phyloP scores from a whole-genome alignment of 1,140 invertebrate genomes.

The Andrena cerasifolii region DNA sequence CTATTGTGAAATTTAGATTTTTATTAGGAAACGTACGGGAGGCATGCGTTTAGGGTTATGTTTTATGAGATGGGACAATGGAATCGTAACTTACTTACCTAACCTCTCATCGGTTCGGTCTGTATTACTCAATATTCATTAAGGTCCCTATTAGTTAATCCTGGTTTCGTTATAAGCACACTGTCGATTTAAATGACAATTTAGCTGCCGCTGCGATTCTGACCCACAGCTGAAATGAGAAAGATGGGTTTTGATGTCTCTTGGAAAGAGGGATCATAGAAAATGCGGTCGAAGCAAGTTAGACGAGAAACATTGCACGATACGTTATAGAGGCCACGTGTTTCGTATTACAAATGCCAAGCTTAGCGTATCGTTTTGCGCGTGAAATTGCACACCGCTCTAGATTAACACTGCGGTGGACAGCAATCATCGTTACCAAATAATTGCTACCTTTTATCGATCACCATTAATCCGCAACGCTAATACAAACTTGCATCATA shows the following conservation, averaged over 20 bases:
- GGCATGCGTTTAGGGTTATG: too few relatives aligned
- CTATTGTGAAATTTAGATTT: neutral
- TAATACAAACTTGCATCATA: too few relatives aligned
- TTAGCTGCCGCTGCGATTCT: too few relatives aligned
- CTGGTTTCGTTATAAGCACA: neutral
- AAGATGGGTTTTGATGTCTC: too few relatives aligned
- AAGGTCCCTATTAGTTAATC: neutral
- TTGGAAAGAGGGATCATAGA: neutral
- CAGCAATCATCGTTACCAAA: slow-evolving; percentile 4
- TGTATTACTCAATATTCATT: neutral
- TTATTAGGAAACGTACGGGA: neutral
- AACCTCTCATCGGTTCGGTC: neutral
- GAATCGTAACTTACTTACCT: neutral
- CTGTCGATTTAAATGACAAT: too few relatives aligned
- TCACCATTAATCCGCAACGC: neutral
- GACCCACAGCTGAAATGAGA: too few relatives aligned
- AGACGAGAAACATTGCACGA: neutral
- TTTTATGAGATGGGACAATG: neutral
- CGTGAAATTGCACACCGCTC: neutral
- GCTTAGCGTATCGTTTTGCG: neutral
- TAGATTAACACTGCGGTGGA: neutral
- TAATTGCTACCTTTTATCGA: slow-evolving; percentile 11
- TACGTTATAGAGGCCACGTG: neutral
- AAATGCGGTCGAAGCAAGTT: neutral
- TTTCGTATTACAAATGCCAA: slow-evolving; percentile 19